Evolutionary conservation across 2,888 invertebrate genomes (phyloP).

Genomic region (Platycheirus albimanus): DNA sequence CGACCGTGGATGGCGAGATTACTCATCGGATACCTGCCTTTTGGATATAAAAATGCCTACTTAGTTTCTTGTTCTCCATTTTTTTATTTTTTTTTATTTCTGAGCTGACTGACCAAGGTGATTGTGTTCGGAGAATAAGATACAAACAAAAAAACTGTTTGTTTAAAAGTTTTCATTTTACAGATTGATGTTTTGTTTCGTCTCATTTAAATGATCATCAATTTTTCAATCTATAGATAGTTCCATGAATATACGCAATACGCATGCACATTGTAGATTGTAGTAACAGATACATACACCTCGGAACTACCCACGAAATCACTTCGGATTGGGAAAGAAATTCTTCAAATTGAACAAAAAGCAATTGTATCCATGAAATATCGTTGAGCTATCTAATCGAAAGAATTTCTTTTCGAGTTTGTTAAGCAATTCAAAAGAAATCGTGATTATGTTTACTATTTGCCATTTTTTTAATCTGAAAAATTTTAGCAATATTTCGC

Average conservation of each 20-base stretch:
- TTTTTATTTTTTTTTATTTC: conserved; percentile 10
- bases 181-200: not conserved
- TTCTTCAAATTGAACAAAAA: not conserved
- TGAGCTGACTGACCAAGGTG: conserved; percentile 50
- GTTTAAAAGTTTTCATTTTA: not conserved
- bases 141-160: not conserved
- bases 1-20: conserved; percentile 35
- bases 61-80: no score
- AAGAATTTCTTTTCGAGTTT: not conserved
- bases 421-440: not conserved
- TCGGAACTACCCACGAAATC: conserved; percentile 6
- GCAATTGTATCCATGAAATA: conserved; percentile 7
- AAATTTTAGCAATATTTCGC: no score
- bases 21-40: conserved; percentile 48
- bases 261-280: no score
- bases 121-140: conserved; percentile 27
- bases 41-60: conserved; percentile 33
- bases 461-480: no score
- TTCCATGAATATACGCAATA: no score
- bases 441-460: not conserved
- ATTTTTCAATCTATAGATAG: conserved; percentile 5
- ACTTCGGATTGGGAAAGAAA: conserved; percentile 18
- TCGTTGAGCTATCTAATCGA: not conserved
- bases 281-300: conserved; percentile 14
- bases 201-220: no score